Percentiles rank a stretch among this genome's conserved stretches.
Conservation (phyloP, 2,888 invertebrate species). For the Colostygia pectinataria region DNA sequence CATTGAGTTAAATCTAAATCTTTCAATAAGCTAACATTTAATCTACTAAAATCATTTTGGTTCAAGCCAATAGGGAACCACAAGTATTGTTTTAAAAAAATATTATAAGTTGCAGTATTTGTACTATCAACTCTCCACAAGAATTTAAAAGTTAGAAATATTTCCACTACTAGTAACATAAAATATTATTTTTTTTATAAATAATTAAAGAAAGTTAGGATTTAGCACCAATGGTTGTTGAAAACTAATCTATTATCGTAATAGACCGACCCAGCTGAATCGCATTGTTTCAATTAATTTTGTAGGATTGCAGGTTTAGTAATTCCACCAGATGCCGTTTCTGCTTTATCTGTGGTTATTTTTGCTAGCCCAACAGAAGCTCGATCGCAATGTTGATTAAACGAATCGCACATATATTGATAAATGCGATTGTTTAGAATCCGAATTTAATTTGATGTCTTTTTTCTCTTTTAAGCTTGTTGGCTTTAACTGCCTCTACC, state of each 20-base stretch:
- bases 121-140: too few relatives aligned
- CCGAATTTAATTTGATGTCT: conserved; percentile 45
- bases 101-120: too few relatives aligned
- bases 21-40: too few relatives aligned
- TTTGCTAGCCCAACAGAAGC: not conserved
- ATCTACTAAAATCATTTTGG: too few relatives aligned
- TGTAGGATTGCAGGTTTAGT: not conserved
- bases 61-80: too few relatives aligned
- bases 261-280: not conserved
- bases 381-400: conserved; percentile 35
- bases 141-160: too few relatives aligned
- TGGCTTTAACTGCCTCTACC: conserved; percentile 71
- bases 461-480: conserved; percentile 56
- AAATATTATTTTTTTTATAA: too few relatives aligned
- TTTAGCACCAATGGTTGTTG: not conserved
- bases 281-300: not conserved
- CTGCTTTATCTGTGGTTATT: too few relatives aligned
- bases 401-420: not conserved
- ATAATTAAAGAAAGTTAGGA: not conserved
- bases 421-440: not conserved
- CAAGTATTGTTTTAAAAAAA: too few relatives aligned
- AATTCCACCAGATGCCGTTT: too few relatives aligned
- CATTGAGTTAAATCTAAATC: not conserved
- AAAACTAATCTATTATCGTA: not conserved
- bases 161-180: too few relatives aligned